Base-by-base conservation (phyloP, 2,113 vertebrate species). In the Entomyzon cyanotis region DNA sequence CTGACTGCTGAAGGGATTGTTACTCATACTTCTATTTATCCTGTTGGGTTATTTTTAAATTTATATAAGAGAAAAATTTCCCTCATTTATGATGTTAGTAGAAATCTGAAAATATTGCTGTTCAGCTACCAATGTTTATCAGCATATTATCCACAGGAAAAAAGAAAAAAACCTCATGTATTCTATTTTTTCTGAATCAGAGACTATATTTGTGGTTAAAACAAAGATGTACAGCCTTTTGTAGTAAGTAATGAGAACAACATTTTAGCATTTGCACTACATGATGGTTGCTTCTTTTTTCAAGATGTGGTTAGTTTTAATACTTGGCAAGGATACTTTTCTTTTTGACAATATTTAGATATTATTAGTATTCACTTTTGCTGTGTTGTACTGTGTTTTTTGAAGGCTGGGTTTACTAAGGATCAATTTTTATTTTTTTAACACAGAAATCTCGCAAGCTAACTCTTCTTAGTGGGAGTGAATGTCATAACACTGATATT, bases 21-120 rank as follows among this genome's bases (percentile, higher is more conserved):
- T 17, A 58, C 6, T 89, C 46, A 2, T 55, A 60, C 3, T 73
- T 85, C 31, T 55, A 8, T 55, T 78, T 80, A 21, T 41, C 11
- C 5, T 55, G 3, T 0, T 20, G 0, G 2, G 7, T 20, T 8
- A 30, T 42, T 56, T 33, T 4, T 0, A 12, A 65, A 59, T 17
- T 39, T 42, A 44, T 89, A 49, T 64, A 80, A 62, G 42, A 35
- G 7, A 84, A 68, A 89, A 68, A 35, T 49, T 92, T 92, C 10
- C 27, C 21, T 84, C 11, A 80, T 84, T 71, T 90, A 68, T 71
- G 10, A 56, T 78, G 22, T 78, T 58, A 78, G 55, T 94, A 96
- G 58, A 95, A 77, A 71, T 62, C 58, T 91, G 39, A 89, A 96
- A 96, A 87, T 60, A 75, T 31, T 89, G 23, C 14, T 97, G 74